A percentile compares a stretch with the other conserved stretches of the same genome.
Conservation (phyloP, 2,113 vertebrate species). For the Semnornis frantzii region DNA sequence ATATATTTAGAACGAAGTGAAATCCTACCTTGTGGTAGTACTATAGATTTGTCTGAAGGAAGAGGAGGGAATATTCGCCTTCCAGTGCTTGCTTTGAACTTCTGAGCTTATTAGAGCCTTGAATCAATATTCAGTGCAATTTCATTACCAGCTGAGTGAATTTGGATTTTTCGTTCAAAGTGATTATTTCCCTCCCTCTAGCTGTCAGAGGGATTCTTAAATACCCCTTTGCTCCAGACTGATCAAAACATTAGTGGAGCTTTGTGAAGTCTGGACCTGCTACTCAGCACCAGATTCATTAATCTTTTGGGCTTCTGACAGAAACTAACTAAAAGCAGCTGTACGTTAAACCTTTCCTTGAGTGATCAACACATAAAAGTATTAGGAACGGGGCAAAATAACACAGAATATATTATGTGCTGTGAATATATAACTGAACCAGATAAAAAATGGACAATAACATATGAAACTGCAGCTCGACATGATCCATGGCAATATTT, state of each 20-base stretch:
- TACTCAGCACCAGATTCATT: conserved; percentile 57
- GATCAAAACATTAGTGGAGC: conserved; percentile 71
- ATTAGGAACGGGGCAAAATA: not conserved
- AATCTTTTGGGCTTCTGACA: conserved; percentile 62
- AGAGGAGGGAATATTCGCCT: conserved; percentile 57
- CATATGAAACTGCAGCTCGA: conserved; percentile 6
- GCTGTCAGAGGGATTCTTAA: conserved; percentile 70
- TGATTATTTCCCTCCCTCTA: conserved; percentile 77
- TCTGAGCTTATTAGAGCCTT: conserved; percentile 73
- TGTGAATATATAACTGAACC: conserved; percentile 31
- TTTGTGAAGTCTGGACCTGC: conserved; percentile 70
- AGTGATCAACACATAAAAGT: conserved; percentile 26
- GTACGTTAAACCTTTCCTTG: conserved; percentile 28
- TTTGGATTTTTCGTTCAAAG: conserved; percentile 66
- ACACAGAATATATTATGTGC: conserved; percentile 7
- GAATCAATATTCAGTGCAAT: conserved; percentile 75
- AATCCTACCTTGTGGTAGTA: conserved; percentile 54
- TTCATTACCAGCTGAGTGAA: conserved; percentile 69
- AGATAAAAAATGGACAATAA: conserved; percentile 46
- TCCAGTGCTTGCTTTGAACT: conserved; percentile 76
- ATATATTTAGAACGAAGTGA: conserved; percentile 54
- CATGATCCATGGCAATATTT: conserved; percentile 5
- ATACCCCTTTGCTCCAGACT: conserved; percentile 48
- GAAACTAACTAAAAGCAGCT: conserved; percentile 56
- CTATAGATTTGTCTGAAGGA: conserved; percentile 52